These are phyloP conservation scores for Anolis carolinensis DNA, from an alignment of 2,113 vertebrate genomes.

Conservation along the genomic window DNA sequence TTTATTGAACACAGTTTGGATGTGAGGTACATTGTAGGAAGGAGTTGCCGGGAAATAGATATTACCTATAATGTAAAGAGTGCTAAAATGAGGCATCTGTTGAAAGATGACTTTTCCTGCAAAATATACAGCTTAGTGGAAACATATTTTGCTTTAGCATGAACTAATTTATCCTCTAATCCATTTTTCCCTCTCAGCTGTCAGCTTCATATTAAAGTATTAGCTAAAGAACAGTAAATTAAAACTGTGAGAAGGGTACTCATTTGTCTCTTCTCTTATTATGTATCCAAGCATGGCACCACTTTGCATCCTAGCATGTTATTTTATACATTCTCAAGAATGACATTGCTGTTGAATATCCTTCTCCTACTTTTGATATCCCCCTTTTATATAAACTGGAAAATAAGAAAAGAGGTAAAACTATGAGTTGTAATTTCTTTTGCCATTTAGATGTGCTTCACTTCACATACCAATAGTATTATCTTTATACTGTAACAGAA, in stretches of 20 bases:
- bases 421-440: neutral
- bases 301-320: neutral
- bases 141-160: conserved; percentile 8
- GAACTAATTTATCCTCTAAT: conserved; percentile 16
- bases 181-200: conserved; percentile 29
- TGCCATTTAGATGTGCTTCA: neutral
- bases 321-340: neutral
- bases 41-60: conserved; percentile 6
- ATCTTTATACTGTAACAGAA: neutral
- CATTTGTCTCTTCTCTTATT: conserved; percentile 1
- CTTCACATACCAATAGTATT: neutral
- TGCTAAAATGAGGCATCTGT: conserved; percentile 8
- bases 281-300: fast-evolving
- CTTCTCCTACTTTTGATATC: neutral
- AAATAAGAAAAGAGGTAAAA: neutral
- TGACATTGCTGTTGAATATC: neutral
- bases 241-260: neutral
- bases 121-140: conserved; percentile 29
- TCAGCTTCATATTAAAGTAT: neutral
- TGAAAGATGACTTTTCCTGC: neutral
- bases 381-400: neutral
- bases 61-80: neutral
- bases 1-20: neutral
- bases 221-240: conserved; percentile 38
- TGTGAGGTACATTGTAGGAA: neutral